Evolutionary conservation across 2,888 invertebrate genomes (phyloP).

Genomic region (Agrotis clavis): DNA sequence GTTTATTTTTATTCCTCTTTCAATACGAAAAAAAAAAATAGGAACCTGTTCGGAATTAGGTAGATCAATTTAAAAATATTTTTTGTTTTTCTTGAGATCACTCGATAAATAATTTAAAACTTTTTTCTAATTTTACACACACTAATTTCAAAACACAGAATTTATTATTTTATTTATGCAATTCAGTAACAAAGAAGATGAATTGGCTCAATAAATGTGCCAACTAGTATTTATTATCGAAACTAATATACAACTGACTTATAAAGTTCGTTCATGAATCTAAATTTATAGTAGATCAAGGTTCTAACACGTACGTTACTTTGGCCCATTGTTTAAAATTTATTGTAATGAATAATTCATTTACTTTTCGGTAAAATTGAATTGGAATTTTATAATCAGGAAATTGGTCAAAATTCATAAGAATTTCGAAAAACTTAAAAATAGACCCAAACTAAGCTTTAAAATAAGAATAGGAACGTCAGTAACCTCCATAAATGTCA

Average conservation of each 20-base stretch:
- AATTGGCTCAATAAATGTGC: conserved; percentile 16
- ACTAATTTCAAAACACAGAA: background rate
- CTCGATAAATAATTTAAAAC: background rate
- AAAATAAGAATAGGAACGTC: too few relatives aligned
- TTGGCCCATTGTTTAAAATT: conserved; percentile 45
- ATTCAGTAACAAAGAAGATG: background rate
- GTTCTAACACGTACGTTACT: conserved; percentile 25
- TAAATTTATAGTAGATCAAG: conserved; percentile 60
- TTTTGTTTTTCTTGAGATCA: background rate
- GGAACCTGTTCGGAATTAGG: too few relatives aligned
- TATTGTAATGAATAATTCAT: conserved; percentile 28
- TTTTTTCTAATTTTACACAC: background rate
- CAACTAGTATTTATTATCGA: conserved; percentile 45
- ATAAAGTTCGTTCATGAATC: conserved; percentile 46
- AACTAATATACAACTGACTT: conserved; percentile 46
- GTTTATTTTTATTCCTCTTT: background rate
- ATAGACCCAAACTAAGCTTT: too few relatives aligned
- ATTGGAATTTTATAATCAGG: conserved; percentile 12
- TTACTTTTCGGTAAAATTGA: background rate
- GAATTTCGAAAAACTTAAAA: too few relatives aligned
- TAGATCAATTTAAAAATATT: background rate
- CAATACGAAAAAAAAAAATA: too few relatives aligned
- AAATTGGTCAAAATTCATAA: background rate
- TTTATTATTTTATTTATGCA: conserved; percentile 5
- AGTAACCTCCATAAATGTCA: too few relatives aligned